Percentiles rank a stretch among this genome's conserved stretches.
phyloP scores from a whole-genome alignment of 1,140 invertebrate species.

The Metopolophium dirhodum region DNA sequence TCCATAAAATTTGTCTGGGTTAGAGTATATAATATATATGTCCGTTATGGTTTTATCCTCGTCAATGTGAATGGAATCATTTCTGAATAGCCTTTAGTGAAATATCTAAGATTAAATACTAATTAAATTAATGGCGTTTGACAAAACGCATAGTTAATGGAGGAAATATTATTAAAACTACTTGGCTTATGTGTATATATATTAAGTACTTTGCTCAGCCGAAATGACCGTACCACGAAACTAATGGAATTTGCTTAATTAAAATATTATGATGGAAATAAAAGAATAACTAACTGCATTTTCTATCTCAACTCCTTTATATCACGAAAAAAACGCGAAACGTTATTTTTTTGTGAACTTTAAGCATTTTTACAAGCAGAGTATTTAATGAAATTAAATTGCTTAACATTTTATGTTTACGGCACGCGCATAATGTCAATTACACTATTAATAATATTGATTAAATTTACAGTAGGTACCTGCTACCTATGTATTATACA shows the following conservation, averaged over 20 bases:
- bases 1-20: neutral
- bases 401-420: constrained; percentile 29
- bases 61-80: neutral
- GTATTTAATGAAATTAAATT: constrained; percentile 34
- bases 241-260: constrained; percentile 34
- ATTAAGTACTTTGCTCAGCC: neutral
- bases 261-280: constrained; percentile 26
- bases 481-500: neutral
- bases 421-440: constrained; percentile 11
- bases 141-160: neutral
- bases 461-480: neutral
- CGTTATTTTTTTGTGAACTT: neutral
- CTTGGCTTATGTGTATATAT: neutral
- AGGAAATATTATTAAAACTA: constrained; percentile 14
- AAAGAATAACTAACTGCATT: neutral
- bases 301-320: neutral
- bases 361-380: neutral
- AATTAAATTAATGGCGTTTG: constrained; percentile 25
- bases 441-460: constrained; percentile 47
- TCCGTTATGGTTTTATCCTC: neutral
- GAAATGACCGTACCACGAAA: neutral
- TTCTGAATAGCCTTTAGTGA: neutral
- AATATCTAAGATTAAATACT: constrained; percentile 12
- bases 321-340: neutral
- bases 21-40: neutral